Evolutionary conservation across 2,113 vertebrate species (phyloP), one percentile per base, ranked within the genome.

Genomic region (Mellivora capensis): DNA sequence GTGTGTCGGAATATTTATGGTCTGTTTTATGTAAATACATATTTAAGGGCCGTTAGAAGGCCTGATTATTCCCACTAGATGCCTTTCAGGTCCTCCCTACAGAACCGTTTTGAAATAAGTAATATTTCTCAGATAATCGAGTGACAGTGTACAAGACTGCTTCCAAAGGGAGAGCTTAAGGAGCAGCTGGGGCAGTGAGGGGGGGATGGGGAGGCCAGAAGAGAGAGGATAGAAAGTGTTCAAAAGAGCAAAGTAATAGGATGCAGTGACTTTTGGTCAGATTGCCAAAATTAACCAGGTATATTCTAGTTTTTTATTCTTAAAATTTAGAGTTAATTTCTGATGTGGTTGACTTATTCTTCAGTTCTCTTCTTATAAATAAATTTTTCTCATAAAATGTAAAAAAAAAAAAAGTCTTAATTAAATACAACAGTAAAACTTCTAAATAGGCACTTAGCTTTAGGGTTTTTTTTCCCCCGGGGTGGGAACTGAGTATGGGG

Each of bases 81-180:
- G 97, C 95, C 94, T 97, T 98, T 97, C 94, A 96, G 97, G 59
- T 87, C 96, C 94, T 98, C 98, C 94, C 97, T 91, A 94, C 93
- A 98, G 97, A 98, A 98, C 97, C 72, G 57, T 97, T 98, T 97
- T 89, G 95, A 97, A 98, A 98, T 98, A 98, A 98, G 97, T 98
- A 98, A 98, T 98, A 97, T 98, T 98, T 98, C 97, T 98, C 97
- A 96, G 94, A 96, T 98, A 98, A 97, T 98, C 97, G 69, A 97
- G 95, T 98, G 96, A 97, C 97, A 97, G 90, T 92, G 90, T 93
- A 95, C 85, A 96, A 97, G 97, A 88, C 97, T 95, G 94, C 92
- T 97, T 98, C 92, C 97, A 93, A 93, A 92, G 93, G 96, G 96
- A 94, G 81, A 79, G 95, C 97, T 86, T 64, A 64, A 92, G 96